phyloP scores from a whole-genome alignment of 2,113 vertebrate species.

The Trematocara variabile region DNA sequence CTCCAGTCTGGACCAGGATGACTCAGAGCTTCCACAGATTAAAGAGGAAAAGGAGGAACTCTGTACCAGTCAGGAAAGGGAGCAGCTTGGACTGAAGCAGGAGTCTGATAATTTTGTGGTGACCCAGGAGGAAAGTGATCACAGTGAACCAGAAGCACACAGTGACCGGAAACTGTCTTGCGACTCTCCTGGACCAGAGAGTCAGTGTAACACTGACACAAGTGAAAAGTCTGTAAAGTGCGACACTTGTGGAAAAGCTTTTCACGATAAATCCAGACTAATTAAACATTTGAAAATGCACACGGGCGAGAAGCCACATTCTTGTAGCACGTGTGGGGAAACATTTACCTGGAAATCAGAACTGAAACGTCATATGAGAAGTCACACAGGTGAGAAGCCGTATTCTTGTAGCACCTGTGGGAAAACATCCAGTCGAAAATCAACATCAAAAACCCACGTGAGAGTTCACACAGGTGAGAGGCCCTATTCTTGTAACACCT shows the following conservation, averaged over 20 bases:
- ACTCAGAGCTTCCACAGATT: background rate
- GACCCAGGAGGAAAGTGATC: background rate
- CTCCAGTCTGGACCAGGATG: fast-evolving
- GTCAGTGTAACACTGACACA: background rate
- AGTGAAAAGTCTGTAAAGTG: background rate
- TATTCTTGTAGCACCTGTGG: background rate
- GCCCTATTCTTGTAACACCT: background rate
- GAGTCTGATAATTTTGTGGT: background rate
- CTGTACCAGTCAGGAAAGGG: background rate
- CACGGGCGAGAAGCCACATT: background rate
- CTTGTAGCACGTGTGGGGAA: background rate
- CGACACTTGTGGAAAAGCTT: background rate
- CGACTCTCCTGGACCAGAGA: background rate
- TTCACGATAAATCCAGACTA: background rate
- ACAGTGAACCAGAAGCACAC: background rate
- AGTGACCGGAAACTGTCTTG: background rate
- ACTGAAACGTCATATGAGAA: background rate
- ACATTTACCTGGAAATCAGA: background rate
- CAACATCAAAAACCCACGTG: background rate
- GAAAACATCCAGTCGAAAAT: background rate
- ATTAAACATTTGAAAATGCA: background rate
- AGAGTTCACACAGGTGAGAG: background rate
- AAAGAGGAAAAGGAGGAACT: background rate
- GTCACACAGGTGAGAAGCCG: background rate
- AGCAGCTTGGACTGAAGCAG: background rate